phyloP scores from a whole-genome alignment of 2,797 vertebrate species.

The Parotocinclus haroldoi region DNA sequence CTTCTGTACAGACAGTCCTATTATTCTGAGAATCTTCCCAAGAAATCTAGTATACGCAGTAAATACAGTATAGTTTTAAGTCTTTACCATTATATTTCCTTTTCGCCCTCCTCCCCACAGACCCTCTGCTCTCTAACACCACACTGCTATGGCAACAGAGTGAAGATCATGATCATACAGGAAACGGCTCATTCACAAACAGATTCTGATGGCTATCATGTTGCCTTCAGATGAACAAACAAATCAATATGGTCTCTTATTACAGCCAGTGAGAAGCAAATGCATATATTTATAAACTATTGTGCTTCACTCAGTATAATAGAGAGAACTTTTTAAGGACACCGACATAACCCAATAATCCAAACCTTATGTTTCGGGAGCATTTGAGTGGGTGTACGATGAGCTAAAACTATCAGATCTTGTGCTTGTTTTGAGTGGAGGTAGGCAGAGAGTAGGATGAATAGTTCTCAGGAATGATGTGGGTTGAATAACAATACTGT shows the following conservation, averaged over 20 bases:
- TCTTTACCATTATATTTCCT: slow-evolving; percentile 1
- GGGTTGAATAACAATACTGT: background rate
- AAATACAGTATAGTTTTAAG: too few relatives aligned
- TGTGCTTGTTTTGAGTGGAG: background rate
- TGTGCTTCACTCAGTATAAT: background rate
- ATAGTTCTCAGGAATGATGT: background rate
- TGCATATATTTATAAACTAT: background rate
- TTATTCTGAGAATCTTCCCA: too few relatives aligned
- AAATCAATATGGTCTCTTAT: slow-evolving; percentile 28
- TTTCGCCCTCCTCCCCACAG: background rate
- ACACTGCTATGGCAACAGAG: slow-evolving; percentile 38
- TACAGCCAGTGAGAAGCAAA: slow-evolving; percentile 4
- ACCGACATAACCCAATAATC: too few relatives aligned
- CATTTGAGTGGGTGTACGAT: too few relatives aligned
- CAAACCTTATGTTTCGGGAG: background rate
- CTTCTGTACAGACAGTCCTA: too few relatives aligned
- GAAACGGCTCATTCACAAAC: slow-evolving; percentile 14
- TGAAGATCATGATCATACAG: slow-evolving; percentile 24
- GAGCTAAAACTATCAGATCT: too few relatives aligned
- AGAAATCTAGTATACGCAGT: too few relatives aligned
- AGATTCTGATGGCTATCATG: slow-evolving; percentile 1
- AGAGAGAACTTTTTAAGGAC: too few relatives aligned
- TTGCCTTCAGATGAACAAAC: slow-evolving; percentile 12
- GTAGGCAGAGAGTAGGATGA: slow-evolving; percentile 1
- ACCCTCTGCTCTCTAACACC: slow-evolving; percentile 3